Evolutionary conservation across 2,113 vertebrate species (phyloP).

Genomic region (Carettochelys insculpta): DNA sequence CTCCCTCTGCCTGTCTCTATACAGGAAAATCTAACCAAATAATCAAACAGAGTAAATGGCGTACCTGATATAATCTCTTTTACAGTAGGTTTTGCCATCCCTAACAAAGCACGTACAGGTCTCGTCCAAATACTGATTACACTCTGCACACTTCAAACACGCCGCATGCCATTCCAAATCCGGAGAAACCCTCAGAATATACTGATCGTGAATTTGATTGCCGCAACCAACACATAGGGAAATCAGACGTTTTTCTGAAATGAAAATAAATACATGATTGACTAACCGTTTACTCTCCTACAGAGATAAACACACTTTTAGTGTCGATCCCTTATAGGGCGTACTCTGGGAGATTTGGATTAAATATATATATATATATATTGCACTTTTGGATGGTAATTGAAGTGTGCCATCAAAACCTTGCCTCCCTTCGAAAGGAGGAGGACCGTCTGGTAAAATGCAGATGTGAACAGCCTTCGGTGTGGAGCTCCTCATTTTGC

Average conservation of each 20-base stretch:
- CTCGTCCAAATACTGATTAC: constrained; percentile 98
- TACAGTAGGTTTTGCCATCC: constrained; percentile 99
- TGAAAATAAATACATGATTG: constrained; percentile 84
- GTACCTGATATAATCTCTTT: constrained; percentile 99
- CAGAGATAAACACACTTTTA: constrained; percentile 81
- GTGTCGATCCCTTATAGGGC: constrained; percentile 70
- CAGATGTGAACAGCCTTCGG: constrained; percentile 52
- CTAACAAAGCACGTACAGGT: constrained; percentile 99
- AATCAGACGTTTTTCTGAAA: constrained; percentile 96
- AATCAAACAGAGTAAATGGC: constrained; percentile 56
- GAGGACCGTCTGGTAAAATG: constrained; percentile 68
- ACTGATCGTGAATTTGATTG: constrained; percentile 99
- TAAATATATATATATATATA: neutral
- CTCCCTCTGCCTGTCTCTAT: neutral
- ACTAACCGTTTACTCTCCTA: constrained; percentile 79
- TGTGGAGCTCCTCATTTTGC: neutral
- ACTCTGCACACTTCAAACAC: constrained; percentile 98
- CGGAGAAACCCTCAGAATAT: constrained; percentile 97
- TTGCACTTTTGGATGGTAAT: constrained; percentile 68
- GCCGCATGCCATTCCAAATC: constrained; percentile 99
- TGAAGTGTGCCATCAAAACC: constrained; percentile 71
- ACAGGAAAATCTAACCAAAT: neutral
- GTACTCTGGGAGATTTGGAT: constrained; percentile 25
- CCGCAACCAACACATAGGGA: constrained; percentile 99
- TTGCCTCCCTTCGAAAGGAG: constrained; percentile 68